phyloP scores from a whole-genome alignment of 2,797 vertebrate species.

The Graptemys geographica region DNA sequence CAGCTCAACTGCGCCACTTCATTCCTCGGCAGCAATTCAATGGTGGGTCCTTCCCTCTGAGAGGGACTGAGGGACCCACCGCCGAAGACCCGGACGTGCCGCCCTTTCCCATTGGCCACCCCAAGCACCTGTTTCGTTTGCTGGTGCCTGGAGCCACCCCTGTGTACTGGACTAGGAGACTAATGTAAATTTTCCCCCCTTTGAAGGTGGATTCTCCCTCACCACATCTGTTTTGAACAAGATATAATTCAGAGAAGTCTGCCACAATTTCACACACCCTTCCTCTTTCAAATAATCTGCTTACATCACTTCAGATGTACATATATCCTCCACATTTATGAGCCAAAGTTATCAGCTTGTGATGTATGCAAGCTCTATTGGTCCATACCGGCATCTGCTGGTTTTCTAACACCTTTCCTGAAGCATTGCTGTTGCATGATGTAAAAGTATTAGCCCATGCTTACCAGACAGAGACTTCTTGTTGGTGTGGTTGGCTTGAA shows the following conservation, averaged over 20 bases:
- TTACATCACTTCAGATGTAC: background rate
- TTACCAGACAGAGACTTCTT: background rate
- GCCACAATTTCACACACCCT: background rate
- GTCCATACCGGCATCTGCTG: background rate
- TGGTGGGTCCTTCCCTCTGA: too few relatives aligned
- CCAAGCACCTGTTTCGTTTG: too few relatives aligned
- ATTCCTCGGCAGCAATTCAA: too few relatives aligned
- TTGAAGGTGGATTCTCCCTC: background rate
- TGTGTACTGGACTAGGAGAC: background rate
- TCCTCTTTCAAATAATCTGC: background rate
- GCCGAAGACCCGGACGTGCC: too few relatives aligned
- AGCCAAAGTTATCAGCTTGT: background rate
- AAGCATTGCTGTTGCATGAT: background rate
- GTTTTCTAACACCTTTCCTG: background rate
- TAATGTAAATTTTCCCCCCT: background rate
- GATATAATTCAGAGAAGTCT: background rate
- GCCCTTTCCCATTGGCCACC: too few relatives aligned
- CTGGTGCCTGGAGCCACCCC: too few relatives aligned
- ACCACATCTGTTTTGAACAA: background rate
- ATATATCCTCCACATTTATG: background rate
- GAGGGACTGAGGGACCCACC: too few relatives aligned
- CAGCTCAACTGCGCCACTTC: too few relatives aligned
- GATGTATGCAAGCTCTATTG: too few relatives aligned
- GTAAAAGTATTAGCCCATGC: background rate
- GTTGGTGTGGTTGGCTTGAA: background rate